Base-by-base conservation (phyloP, 2,113 vertebrate species). In the Sebastes schlegelii region DNA sequence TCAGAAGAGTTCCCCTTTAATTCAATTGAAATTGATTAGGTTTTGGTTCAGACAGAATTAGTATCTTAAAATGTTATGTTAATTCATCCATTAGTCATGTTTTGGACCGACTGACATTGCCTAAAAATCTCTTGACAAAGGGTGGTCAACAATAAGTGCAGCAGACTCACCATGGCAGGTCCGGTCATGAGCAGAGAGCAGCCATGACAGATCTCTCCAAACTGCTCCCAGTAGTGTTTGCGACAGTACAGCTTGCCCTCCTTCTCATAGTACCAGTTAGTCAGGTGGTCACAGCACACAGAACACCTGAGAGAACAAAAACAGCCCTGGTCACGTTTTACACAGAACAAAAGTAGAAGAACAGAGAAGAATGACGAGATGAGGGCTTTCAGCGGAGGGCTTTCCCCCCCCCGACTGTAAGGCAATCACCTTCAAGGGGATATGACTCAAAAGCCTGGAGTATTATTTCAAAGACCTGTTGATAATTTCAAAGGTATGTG, bases 151-250 rank as follows among this genome's bases (percentile, higher is more conserved):
- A 23, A 42, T 14, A 14, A 16, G 43, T 14, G 16, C 23, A 72
- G 58, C 43, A 79, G 76, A 86, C 91, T 89, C 74, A 97, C 98
- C 98, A 99, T 99, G 19, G 96, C 97, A 6, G 98, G 98, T 72
- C 98, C 98, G 11, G 97, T 99, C 97, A 99, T 98, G 66, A 98
- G 96, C 88, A 99, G 94, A 70, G 97, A 97, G 92, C 98, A 99
- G 40, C 97, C 97, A 0, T 99, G 97, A 91, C 98, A 99, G 78
- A 97, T 95, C 82, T 98, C 97, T 54, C 98, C 97, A 84, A 98
- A 99, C 86, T 97, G 97, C 91, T 96, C 95, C 96, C 97, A 97
- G 95, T 98, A 99, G 94, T 99, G 97, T 83, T 96, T 97, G 88
- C 96, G 96, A 86, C 98, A 99, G 92, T 97, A 99, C 49, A 99